phyloP scores from a whole-genome alignment of 2,113 vertebrate species.

The Hippocampus guttulatus region DNA sequence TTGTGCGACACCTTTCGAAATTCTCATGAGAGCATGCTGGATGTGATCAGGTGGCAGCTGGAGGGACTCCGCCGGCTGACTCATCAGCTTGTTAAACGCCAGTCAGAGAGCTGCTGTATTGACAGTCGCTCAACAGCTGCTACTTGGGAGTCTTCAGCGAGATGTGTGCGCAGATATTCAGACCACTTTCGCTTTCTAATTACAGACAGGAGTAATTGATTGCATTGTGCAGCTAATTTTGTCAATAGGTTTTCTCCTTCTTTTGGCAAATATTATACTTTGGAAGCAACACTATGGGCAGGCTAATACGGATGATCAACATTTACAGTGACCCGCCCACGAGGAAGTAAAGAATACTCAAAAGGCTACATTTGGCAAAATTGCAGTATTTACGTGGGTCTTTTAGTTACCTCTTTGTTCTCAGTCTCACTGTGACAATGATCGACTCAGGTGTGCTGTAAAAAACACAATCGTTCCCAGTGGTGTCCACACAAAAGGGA shows the following conservation, averaged over 20 bases:
- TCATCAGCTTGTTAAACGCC: conserved; percentile 41
- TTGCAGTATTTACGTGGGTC: not conserved
- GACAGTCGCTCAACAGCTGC: conserved; percentile 31
- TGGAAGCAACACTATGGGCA: not conserved
- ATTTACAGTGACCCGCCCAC: not conserved
- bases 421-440: conserved; percentile 33
- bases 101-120: conserved; percentile 32
- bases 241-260: not conserved
- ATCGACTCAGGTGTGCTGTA: conserved; percentile 34
- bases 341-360: not conserved
- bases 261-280: not conserved
- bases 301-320: not conserved
- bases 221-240: not conserved
- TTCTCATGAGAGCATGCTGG: not conserved
- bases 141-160: not conserved
- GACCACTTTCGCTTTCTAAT: not conserved
- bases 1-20: not conserved
- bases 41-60: conserved; percentile 41
- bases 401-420: conserved; percentile 10
- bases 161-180: not conserved
- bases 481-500: conserved; percentile 40
- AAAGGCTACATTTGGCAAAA: not conserved
- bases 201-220: not conserved
- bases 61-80: conserved; percentile 34
- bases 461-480: conserved; percentile 47